These are phyloP conservation scores for Phenganax marumi DNA, from an alignment of 92 coral and sea anemone species.

Conservation along the genomic window DNA sequence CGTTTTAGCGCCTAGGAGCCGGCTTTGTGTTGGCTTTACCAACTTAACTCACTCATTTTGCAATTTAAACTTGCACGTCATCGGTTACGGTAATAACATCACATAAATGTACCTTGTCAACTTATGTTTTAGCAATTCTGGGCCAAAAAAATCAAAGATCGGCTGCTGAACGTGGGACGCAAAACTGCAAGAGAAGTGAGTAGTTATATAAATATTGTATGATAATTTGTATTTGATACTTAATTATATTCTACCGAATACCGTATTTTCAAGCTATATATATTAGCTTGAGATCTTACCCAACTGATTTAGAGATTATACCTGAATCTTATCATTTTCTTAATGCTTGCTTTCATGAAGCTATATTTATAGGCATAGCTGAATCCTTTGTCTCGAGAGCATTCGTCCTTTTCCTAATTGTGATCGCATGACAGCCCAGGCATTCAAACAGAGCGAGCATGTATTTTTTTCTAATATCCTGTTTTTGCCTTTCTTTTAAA, in stretches of 20 bases:
- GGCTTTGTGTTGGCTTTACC: not conserved
- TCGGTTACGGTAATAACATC: not conserved
- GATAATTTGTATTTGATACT: not conserved
- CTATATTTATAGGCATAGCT: no score
- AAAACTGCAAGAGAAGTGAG: slow-evolving; percentile 2
- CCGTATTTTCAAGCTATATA: not conserved
- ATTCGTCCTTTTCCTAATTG: not conserved
- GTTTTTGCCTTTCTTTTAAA: not conserved
- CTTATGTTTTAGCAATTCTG: slow-evolving; percentile 9
- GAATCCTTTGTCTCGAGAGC: not conserved
- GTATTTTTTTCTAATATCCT: not conserved
- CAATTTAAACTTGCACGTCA: not conserved
- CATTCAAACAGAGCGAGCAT: not conserved
- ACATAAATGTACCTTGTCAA: not conserved
- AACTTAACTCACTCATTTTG: not conserved
- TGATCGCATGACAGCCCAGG: not conserved
- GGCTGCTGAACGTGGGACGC: slow-evolving; percentile 2
- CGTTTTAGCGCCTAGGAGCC: not conserved
- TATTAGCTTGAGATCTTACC: not conserved
- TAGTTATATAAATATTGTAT: not conserved
- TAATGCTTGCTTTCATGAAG: not conserved
- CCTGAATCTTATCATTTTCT: not conserved
- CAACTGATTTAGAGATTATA: not conserved
- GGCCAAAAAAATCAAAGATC: not conserved
- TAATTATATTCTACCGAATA: not conserved